These are phyloP conservation scores for Noctua pronuba DNA, from an alignment of 2,888 invertebrate species.

Conservation along the genomic window DNA sequence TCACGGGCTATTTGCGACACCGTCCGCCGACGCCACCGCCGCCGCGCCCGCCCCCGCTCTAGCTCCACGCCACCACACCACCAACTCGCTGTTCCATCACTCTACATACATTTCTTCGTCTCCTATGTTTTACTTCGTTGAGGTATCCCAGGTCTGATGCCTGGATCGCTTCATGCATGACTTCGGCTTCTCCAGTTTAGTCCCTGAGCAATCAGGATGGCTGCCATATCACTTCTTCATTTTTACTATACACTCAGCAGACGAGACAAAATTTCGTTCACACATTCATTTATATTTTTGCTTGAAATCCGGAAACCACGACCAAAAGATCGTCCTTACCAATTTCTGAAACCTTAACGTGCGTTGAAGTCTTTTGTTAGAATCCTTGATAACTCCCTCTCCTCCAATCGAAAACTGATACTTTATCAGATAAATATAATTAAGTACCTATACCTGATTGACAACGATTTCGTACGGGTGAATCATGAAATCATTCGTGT, in stretches of 20 bases:
- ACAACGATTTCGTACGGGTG: conserved; percentile 62
- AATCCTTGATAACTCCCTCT: conserved; percentile 43
- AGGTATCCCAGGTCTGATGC: neutral
- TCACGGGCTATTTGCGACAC: conserved; percentile 89
- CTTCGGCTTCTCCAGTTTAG: neutral
- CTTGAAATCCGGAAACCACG: neutral
- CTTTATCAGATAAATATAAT: conserved; percentile 65
- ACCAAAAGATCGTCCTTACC: conserved; percentile 8
- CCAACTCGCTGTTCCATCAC: conserved; percentile 22
- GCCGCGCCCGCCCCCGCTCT: conserved; percentile 51
- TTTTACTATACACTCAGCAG: neutral
- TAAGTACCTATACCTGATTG: conserved; percentile 52
- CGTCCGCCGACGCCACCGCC: conserved; percentile 60
- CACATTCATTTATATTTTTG: neutral
- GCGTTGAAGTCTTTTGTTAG: conserved; percentile 79
- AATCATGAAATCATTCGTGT: conserved; percentile 62
- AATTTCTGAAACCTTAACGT: conserved; percentile 44
- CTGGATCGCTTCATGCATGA: neutral
- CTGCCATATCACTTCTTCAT: neutral
- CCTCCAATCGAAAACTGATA: conserved; percentile 50
- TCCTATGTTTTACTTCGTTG: neutral
- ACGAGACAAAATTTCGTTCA: neutral
- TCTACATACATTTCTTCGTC: neutral
- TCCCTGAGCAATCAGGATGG: neutral
- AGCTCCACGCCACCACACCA: conserved; percentile 46